phyloP scores from a whole-genome alignment of 2,888 invertebrate genomes.

The Apamea sordens region DNA sequence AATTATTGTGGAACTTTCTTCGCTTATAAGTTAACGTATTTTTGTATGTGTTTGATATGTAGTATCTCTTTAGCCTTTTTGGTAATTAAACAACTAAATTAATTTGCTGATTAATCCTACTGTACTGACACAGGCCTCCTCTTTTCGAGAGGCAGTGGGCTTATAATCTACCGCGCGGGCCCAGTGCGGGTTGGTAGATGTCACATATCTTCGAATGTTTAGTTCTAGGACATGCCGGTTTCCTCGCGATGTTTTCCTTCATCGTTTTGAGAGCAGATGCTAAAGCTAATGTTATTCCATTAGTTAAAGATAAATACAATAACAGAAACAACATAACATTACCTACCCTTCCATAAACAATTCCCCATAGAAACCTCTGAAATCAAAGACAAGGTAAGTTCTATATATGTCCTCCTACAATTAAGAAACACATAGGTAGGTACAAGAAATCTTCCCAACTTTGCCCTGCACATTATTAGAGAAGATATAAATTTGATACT shows the following conservation, averaged over 20 bases:
- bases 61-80: background rate
- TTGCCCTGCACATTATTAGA: conserved; percentile 31
- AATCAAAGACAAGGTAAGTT: background rate
- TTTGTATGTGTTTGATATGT: conserved; percentile 30
- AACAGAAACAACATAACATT: background rate
- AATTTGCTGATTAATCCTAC: background rate
- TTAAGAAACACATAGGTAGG: background rate
- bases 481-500: conserved; percentile 59
- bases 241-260: too few species aligned
- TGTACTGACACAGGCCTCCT: background rate
- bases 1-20: conserved; percentile 77
- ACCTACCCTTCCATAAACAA: background rate
- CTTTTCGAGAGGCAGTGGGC: too few species aligned
- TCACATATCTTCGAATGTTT: too few species aligned
- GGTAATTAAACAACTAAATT: background rate
- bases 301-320: too few species aligned
- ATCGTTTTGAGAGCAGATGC: too few species aligned
- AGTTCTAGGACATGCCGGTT: too few species aligned
- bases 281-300: too few species aligned
- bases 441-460: background rate
- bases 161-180: too few species aligned
- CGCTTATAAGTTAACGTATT: conserved; percentile 55
- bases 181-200: too few species aligned
- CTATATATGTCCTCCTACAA: background rate
- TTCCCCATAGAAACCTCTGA: background rate